Percentiles rank a stretch among this genome's conserved stretches.
Evolutionary conservation across 1,140 invertebrate species (phyloP).

Genomic region (Tetragnatha versicolor): DNA sequence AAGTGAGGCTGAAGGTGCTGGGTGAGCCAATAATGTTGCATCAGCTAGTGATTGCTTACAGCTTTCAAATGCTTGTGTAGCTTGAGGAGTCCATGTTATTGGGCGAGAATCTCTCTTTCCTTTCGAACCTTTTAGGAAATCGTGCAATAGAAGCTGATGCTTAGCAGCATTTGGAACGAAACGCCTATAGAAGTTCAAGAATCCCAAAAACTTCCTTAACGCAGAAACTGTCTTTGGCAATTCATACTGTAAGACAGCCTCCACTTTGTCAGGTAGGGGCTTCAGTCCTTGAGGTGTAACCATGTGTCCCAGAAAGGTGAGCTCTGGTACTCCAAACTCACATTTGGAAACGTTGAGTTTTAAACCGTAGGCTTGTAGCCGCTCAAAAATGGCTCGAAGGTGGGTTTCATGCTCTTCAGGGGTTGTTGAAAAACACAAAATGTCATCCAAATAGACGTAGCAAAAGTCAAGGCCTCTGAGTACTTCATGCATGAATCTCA

Average conservation of each 20-base stretch:
- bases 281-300: conserved; percentile 18
- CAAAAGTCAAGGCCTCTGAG: neutral
- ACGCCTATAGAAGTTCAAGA: conserved; percentile 63
- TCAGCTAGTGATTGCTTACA: conserved; percentile 62
- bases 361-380: conserved; percentile 59
- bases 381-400: conserved; percentile 61
- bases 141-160: neutral
- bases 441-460: conserved; percentile 16
- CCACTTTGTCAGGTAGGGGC: conserved; percentile 37
- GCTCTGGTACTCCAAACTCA: conserved; percentile 22
- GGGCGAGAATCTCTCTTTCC: neutral
- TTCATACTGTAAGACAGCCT: conserved; percentile 45
- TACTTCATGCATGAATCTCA: conserved; percentile 41
- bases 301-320: conserved; percentile 41
- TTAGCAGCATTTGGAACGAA: conserved; percentile 27
- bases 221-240: conserved; percentile 60
- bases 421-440: conserved; percentile 64
- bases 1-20: conserved; percentile 21
- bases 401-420: conserved; percentile 62
- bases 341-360: conserved; percentile 60
- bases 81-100: conserved; percentile 48
- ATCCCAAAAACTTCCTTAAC: conserved; percentile 61
- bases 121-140: neutral
- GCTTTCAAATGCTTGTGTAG: conserved; percentile 61
- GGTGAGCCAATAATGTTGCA: conserved; percentile 41